Base-by-base conservation (phyloP, 2,888 invertebrate genomes). In the Acrobasis suavella region DNA sequence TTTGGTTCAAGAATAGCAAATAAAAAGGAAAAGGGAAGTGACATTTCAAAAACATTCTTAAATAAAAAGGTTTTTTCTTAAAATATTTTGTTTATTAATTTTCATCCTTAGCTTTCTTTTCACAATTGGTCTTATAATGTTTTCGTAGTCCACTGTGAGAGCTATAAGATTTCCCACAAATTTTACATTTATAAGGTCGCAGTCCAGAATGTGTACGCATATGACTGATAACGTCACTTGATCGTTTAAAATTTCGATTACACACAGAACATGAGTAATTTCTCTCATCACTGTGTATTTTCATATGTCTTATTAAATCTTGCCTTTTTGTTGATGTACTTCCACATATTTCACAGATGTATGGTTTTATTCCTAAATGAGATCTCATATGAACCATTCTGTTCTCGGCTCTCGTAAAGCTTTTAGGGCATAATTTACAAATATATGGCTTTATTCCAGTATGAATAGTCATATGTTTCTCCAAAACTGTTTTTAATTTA, bases 1-100 rank as follows among this genome's bases (percentile, higher is more conserved):
- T 99, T 99, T 93, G 99, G 99, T 12, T 98, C 98, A 0, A 94
- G 97, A 78, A 98, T 99, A 78, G 99, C 98, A 7, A 96, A 97
- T 83, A 94, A 95, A 58, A 97, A 96, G 81, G 97, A 98, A 90
- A 97, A 97, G 82, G 98, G 97, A 5, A 94, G 94, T 76, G 96
- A 97, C 80, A 76, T 94, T 64, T 98, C 98, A 8, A 81, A 78
- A 75, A 85, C 79, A 49, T 87, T 90, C 72, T 60, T 72, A 17
- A 68, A 71, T 9, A 71, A 68, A 69, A 64, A 65, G 61, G 7
- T 62, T 17, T 62, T 62, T n/a, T 62, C 63, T 65, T 42, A 65
- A 56, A 63, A 63, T 61, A 63, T 64, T 38, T 58, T 55, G 50
- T 61, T 59, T 58, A 50, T 39, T 15, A 46, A 52, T 61, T 58